Evolutionary conservation across 2,797 vertebrate genomes (phyloP).

Genomic region (Galaxias olidus): DNA sequence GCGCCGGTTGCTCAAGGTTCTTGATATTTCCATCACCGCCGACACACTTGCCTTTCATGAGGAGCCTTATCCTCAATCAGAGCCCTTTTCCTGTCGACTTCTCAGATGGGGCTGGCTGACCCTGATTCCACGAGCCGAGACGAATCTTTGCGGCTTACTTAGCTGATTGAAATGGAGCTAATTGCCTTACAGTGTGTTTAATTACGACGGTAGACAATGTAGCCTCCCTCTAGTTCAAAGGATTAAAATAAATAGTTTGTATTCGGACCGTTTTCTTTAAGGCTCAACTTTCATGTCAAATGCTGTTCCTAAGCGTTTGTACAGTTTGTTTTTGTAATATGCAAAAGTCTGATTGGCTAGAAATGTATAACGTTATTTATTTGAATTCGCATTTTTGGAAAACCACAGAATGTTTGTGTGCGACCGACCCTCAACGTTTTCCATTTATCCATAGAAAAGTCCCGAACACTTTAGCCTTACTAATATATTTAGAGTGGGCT

Average conservation of each 20-base stretch:
- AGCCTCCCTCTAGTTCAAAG: slow-evolving; percentile 50
- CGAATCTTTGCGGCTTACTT: slow-evolving; percentile 37
- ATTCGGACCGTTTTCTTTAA: slow-evolving; percentile 42
- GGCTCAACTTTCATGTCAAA: slow-evolving; percentile 47
- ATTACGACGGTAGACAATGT: slow-evolving; percentile 46
- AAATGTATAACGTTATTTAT: slow-evolving; percentile 44
- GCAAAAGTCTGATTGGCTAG: slow-evolving; percentile 7
- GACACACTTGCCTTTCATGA: slow-evolving; percentile 49
- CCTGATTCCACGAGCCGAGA: slow-evolving; percentile 27
- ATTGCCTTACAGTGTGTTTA: slow-evolving; percentile 47
- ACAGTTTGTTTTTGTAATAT: slow-evolving; percentile 17
- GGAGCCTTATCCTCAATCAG: slow-evolving; percentile 58
- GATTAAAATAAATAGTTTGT: slow-evolving; percentile 40
- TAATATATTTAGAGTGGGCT: too few species aligned
- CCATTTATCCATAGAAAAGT: slow-evolving; percentile 22
- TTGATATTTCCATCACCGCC: slow-evolving; percentile 61
- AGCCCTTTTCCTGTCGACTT: slow-evolving; percentile 56
- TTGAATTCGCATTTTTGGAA: background rate
- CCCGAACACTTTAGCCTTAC: too few species aligned
- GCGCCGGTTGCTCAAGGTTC: slow-evolving; percentile 38
- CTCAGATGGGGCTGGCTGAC: slow-evolving; percentile 31
- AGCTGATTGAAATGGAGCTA: slow-evolving; percentile 56
- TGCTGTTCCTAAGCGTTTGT: background rate
- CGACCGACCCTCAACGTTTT: too few species aligned
- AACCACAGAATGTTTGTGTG: too few species aligned